Conservation (phyloP, 2,797 vertebrate genomes). For the Balearica regulorum region DNA sequence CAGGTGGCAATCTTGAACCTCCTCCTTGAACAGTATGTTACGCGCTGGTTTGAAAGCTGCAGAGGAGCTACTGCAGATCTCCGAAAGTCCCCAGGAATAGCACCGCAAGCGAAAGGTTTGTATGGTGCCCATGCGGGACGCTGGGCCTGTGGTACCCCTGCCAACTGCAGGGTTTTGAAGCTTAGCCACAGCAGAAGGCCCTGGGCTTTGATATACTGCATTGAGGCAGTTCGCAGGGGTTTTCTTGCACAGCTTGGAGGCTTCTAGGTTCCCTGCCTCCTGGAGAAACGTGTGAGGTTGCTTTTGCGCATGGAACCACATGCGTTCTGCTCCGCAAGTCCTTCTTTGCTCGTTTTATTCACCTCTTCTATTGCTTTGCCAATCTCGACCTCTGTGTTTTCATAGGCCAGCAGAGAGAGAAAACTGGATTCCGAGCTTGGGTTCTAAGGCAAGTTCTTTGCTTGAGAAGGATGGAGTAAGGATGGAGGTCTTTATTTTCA, state of each 20-base stretch:
- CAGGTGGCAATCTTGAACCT: not conserved
- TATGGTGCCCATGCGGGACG: fast-evolving
- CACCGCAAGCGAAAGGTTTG: not conserved
- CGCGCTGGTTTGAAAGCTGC: not conserved
- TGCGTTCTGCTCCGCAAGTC: fast-evolving
- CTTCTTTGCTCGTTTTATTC: not conserved
- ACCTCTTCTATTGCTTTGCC: not conserved
- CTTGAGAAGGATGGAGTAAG: not conserved
- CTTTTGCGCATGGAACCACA: not conserved
- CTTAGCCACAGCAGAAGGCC: not conserved
- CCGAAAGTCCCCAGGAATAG: not conserved
- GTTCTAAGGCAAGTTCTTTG: not conserved
- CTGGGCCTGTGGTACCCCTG: not conserved
- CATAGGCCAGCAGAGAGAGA: not conserved
- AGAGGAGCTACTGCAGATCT: not conserved
- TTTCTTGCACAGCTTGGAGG: not conserved
- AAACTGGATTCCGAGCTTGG: not conserved
- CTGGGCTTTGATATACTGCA: not conserved
- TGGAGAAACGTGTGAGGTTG: not conserved
- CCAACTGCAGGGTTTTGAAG: fast-evolving
- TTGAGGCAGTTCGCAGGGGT: fast-evolving
- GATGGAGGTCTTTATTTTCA: not conserved
- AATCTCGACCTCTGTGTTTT: not conserved
- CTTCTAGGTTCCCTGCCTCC: not conserved
- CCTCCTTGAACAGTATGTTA: not conserved